phyloP scores from a whole-genome alignment of 1,140 invertebrate species.

The Drosophila micromelanica region DNA sequence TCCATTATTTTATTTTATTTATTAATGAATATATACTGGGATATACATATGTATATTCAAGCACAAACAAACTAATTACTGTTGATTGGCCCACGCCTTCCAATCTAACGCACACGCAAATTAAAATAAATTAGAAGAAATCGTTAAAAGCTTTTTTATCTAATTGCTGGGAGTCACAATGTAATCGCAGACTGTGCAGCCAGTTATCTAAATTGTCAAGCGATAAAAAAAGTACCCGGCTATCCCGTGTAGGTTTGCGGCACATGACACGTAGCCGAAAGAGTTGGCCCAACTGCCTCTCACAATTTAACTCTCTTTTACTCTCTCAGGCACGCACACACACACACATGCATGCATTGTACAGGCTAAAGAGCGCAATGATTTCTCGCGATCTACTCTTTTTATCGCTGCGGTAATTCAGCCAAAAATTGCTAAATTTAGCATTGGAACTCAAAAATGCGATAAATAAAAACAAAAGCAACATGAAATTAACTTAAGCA shows the following conservation, averaged over 20 bases:
- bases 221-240: conserved; percentile 18
- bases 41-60: conserved; percentile 1
- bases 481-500: conserved; percentile 65
- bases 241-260: neutral
- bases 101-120: conserved; percentile 16
- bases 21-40: conserved; percentile 1
- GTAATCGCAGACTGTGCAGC: conserved; percentile 18
- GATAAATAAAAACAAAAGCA: conserved; percentile 42
- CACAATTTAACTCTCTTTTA: neutral
- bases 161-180: conserved; percentile 59
- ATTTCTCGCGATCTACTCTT: conserved; percentile 9
- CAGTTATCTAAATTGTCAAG: conserved; percentile 17
- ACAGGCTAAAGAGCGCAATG: conserved; percentile 1
- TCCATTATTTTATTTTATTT: conserved; percentile 4
- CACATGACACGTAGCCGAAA: conserved; percentile 17
- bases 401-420: neutral
- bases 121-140: conserved; percentile 60
- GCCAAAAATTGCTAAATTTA: conserved; percentile 69
- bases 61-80: conserved; percentile 48
- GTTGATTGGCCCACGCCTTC: conserved; percentile 17
- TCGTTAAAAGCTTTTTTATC: conserved; percentile 78
- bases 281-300: neutral
- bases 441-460: conserved; percentile 47
- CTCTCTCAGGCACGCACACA: conserved; percentile 1
- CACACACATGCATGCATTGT: neutral